A percentile compares a stretch with the other conserved stretches of the same genome.
phyloP scores from a whole-genome alignment of 2,888 invertebrate genomes.

The Drosophila setosimentum region DNA sequence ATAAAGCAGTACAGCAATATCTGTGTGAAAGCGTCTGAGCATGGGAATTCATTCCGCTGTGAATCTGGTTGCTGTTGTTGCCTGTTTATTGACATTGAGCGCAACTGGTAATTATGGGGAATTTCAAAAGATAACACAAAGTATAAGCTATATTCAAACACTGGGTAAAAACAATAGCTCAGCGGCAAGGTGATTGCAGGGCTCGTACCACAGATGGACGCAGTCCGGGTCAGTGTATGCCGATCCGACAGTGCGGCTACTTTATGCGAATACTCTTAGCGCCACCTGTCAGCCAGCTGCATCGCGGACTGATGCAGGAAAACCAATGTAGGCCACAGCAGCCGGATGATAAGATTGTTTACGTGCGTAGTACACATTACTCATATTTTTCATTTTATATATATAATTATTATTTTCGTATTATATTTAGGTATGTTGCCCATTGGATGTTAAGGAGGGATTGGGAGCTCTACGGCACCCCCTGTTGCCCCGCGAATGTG shows the following conservation, averaged over 20 bases:
- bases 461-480: conserved; percentile 43
- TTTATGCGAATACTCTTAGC: conserved; percentile 57
- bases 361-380: conserved; percentile 33
- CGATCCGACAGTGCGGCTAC: conserved; percentile 52
- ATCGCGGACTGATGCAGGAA: conserved; percentile 52
- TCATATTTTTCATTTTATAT: neutral
- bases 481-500: conserved; percentile 57
- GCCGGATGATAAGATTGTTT: conserved; percentile 19
- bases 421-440: conserved; percentile 63
- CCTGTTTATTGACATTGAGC: conserved; percentile 53
- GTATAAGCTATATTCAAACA: conserved; percentile 31
- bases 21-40: conserved; percentile 26
- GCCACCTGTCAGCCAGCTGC: conserved; percentile 21
- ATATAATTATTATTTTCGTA: neutral
- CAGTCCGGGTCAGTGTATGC: conserved; percentile 38
- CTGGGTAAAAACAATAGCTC: conserved; percentile 36
- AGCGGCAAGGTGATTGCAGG: conserved; percentile 40
- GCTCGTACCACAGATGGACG: conserved; percentile 28
- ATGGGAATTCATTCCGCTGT: conserved; percentile 33
- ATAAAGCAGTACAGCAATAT: conserved; percentile 4
- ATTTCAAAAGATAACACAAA: conserved; percentile 12
- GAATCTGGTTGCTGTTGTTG: conserved; percentile 16
- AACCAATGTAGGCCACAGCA: conserved; percentile 55
- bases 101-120: conserved; percentile 48
- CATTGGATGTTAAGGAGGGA: conserved; percentile 15